These are phyloP conservation scores for Sardina pilchardus DNA, from an alignment of 2,113 vertebrate genomes.

Conservation along the genomic window DNA sequence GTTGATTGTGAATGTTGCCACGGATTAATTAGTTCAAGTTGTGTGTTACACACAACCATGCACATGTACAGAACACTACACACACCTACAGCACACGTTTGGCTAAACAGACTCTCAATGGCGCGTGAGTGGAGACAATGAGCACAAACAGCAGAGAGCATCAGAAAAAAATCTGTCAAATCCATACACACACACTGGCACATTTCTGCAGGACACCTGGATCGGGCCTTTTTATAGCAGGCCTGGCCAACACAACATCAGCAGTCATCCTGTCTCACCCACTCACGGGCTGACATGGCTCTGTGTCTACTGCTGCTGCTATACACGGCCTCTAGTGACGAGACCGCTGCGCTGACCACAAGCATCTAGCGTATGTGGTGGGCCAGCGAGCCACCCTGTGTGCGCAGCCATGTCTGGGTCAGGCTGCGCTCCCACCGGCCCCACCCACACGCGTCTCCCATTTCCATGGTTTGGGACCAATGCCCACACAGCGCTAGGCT, in stretches of 20 bases:
- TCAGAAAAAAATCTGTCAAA: neutral
- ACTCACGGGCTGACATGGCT: neutral
- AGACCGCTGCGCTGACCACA: neutral
- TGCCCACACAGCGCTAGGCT: neutral
- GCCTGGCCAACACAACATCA: neutral
- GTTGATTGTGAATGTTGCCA: neutral
- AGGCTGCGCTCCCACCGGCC: neutral
- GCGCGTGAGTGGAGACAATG: neutral
- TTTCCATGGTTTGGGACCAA: neutral
- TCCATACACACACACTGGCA: neutral
- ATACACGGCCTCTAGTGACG: neutral
- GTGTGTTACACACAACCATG: too few species aligned
- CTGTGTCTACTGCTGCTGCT: neutral
- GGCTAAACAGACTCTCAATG: neutral
- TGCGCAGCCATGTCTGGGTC: neutral
- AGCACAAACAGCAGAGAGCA: neutral
- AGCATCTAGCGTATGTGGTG: neutral
- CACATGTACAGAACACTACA: neutral
- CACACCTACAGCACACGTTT: neutral
- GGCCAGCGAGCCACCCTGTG: constrained; percentile 10
- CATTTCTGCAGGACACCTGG: neutral
- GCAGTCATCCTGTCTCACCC: neutral
- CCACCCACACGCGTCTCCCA: neutral
- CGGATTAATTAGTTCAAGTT: neutral
- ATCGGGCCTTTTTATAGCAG: neutral